These are phyloP conservation scores for Pachypanchax playfairii DNA, from an alignment of 2,113 vertebrate species.

Conservation along the genomic window DNA sequence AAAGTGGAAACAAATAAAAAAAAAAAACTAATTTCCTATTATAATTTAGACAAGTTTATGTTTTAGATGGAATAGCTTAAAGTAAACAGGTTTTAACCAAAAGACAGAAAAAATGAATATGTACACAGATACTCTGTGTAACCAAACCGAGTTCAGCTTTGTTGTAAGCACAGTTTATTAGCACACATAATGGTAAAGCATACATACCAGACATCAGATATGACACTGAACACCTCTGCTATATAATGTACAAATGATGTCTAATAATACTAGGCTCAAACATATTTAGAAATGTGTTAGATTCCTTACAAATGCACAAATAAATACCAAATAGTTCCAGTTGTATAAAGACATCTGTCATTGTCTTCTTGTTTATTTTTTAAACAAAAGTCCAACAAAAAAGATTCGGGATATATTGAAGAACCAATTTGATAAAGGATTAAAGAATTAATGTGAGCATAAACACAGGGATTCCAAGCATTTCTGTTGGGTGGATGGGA, in stretches of 20 bases:
- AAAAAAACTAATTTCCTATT: too few species aligned
- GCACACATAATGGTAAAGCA: slow-evolving; percentile 99
- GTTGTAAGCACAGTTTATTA: slow-evolving; percentile 98
- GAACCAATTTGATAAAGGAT: slow-evolving; percentile 60
- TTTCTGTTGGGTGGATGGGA: slow-evolving; percentile 69
- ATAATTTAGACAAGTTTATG: too few species aligned
- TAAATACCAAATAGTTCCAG: slow-evolving; percentile 86
- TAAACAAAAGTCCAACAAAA: slow-evolving; percentile 90
- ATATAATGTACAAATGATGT: slow-evolving; percentile 91
- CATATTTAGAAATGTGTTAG: slow-evolving; percentile 86
- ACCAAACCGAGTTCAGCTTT: slow-evolving; percentile 30
- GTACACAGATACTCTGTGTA: neutral
- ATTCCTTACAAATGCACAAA: slow-evolving; percentile 95
- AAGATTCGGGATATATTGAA: slow-evolving; percentile 74
- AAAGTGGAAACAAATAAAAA: too few species aligned
- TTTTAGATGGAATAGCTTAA: too few species aligned
- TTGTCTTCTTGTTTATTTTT: slow-evolving; percentile 75
- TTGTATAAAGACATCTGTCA: slow-evolving; percentile 77
- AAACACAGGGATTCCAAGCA: slow-evolving; percentile 51
- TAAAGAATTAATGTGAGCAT: slow-evolving; percentile 67
- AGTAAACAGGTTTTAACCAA: neutral
- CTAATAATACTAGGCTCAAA: slow-evolving; percentile 95
- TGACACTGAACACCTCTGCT: slow-evolving; percentile 94
- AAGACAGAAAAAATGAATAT: neutral
- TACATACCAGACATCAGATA: slow-evolving; percentile 99